Conservation (phyloP, 2,113 vertebrate species). For the Charadrius vociferus region DNA sequence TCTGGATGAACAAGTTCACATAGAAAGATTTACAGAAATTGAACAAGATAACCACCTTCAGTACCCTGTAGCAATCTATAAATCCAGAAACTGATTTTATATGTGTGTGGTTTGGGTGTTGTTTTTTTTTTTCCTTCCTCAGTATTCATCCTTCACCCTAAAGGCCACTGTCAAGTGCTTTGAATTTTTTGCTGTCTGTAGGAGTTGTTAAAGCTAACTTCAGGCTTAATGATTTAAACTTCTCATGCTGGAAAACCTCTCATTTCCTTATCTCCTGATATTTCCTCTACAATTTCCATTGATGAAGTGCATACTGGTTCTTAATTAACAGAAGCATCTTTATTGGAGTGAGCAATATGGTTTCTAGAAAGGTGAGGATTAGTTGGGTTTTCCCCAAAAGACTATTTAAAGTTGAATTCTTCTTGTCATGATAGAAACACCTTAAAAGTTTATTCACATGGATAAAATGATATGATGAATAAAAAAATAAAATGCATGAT, state of each 20-base stretch:
- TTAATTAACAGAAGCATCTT: neutral
- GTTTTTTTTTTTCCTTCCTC: neutral
- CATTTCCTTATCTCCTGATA: neutral
- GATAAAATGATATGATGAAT: neutral
- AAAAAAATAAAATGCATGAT: neutral
- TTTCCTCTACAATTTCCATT: neutral
- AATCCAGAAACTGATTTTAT: neutral
- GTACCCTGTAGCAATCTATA: neutral
- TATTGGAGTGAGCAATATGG: neutral
- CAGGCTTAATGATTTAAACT: conserved; percentile 5
- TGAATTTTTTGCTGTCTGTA: conserved; percentile 14
- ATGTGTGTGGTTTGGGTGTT: neutral
- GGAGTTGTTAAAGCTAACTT: neutral
- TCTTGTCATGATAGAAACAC: neutral
- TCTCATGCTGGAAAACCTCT: neutral
- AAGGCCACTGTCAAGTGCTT: conserved; percentile 16
- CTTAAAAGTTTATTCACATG: neutral
- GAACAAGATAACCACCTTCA: neutral
- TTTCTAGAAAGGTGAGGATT: neutral
- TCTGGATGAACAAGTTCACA: neutral
- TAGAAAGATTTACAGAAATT: neutral
- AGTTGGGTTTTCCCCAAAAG: neutral
- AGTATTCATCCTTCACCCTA: conserved; percentile 12
- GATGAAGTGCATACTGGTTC: neutral
- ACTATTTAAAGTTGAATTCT: neutral